Percentiles rank a stretch among this genome's conserved stretches.
Evolutionary conservation across 1,140 invertebrate genomes (phyloP).

Genomic region (Trichogramma pretiosum): DNA sequence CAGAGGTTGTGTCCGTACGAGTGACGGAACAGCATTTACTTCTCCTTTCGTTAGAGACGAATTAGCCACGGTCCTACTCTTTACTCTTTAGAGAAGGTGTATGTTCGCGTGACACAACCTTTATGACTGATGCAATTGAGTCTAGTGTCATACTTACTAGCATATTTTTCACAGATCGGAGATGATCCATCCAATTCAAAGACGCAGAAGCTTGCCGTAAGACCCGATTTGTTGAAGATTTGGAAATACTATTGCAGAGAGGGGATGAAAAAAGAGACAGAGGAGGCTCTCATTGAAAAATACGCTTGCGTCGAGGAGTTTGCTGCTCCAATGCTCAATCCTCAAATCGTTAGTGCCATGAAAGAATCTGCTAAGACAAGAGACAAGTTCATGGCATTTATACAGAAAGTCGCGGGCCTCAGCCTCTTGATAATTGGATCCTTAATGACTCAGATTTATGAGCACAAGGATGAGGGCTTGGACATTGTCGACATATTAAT

Average conservation of each 20-base stretch:
- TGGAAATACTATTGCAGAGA: constrained; percentile 4
- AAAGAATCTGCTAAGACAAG: constrained; percentile 1
- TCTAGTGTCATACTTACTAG: too few relatives aligned
- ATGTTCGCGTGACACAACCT: too few relatives aligned
- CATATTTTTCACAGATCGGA: too few relatives aligned
- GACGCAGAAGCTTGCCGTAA: neutral
- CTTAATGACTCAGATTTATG: neutral
- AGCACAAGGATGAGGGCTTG: neutral
- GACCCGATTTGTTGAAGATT: neutral
- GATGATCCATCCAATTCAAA: neutral
- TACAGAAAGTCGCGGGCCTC: neutral
- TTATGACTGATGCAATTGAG: too few relatives aligned
- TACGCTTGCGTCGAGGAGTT: constrained; percentile 1
- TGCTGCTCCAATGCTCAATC: constrained; percentile 4
- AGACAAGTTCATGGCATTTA: neutral
- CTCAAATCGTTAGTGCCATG: neutral
- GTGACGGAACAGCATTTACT: too few relatives aligned
- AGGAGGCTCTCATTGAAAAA: neutral
- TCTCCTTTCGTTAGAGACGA: too few relatives aligned
- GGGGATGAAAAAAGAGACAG: neutral
- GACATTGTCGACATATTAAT: neutral
- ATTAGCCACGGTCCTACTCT: too few relatives aligned
- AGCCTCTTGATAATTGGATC: neutral
- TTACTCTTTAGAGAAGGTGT: too few relatives aligned
- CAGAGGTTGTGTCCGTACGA: too few relatives aligned